Evolutionary conservation across 2,888 invertebrate species (phyloP), one percentile per base, ranked within the genome.

Genomic region (Tridacna crocea): DNA sequence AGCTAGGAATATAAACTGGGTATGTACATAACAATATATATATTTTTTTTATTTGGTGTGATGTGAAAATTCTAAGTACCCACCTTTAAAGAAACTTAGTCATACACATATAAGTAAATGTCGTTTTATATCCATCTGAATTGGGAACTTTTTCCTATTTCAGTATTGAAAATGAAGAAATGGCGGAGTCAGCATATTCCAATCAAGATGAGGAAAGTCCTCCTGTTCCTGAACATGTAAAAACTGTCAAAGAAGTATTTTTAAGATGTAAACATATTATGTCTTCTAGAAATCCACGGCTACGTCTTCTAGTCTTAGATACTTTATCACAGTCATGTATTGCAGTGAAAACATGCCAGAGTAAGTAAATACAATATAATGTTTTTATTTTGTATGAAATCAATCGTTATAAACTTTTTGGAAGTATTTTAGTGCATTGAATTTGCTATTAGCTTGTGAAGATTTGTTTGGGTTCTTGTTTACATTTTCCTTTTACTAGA

Each of bases 181-280:
- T 26, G 11, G 48, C 76, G 26, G 76, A 75, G 46, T 24, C 24
- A 3, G 27, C 65, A 19, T 36, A 36, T 36, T 36, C 36, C 36
- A 36, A 36, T 36, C 3, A 4, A 36, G 36, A 36, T 36, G 77
- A 78, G 17, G 80, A 80, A 72, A 88, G 87, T 58, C 77, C 81
- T 72, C 76, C 82, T 27, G 72, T 82, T 17, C 91, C 91, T 4
- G 73, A 85, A 46, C 91, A 92, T 85, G 86, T 92, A 15, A 72
- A 76, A 27, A 82, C 88, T 61, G 88, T 92, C 13, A 88, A 90
- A 76, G 88, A 92, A 85, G 90, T 93, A 19, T 80, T 93, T 66
- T 75, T 87, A n/a, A 80, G 93, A 75, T 90, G 92, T 79, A 90
- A 90, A 75, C 93, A 94, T 83, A 85, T 94, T 24, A 73, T 93